Conservation (phyloP, 2,888 invertebrate genomes). For the Nephrotoma guestfalica region DNA sequence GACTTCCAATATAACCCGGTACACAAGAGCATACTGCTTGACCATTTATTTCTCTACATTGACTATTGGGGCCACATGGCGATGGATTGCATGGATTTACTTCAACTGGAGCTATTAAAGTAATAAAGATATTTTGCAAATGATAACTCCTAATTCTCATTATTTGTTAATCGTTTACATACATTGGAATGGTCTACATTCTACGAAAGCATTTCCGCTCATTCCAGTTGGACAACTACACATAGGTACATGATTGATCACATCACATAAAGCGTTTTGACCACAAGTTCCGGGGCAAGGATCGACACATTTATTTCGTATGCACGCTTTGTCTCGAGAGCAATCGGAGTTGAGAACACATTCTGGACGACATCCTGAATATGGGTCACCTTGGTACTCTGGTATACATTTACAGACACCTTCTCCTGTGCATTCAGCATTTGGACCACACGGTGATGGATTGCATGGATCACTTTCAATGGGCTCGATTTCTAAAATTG, state of each 20-base stretch:
- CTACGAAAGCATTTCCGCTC: conserved; percentile 54
- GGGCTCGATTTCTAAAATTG: background rate
- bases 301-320: conserved; percentile 53
- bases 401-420: conserved; percentile 51
- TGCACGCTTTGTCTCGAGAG: conserved; percentile 48
- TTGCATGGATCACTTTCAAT: conserved; percentile 42
- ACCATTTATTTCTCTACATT: conserved; percentile 52
- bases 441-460: conserved; percentile 58
- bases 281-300: conserved; percentile 64
- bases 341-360: conserved; percentile 56
- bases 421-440: conserved; percentile 46
- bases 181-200: conserved; percentile 42
- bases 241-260: conserved; percentile 59
- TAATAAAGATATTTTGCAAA: background rate
- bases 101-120: conserved; percentile 31
- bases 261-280: conserved; percentile 50
- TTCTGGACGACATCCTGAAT: conserved; percentile 52
- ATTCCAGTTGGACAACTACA: conserved; percentile 43
- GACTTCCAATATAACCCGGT: conserved; percentile 47
- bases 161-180: conserved; percentile 12
- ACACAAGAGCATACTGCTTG: conserved; percentile 60
- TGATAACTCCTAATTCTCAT: background rate
- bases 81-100: conserved; percentile 41
- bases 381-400: conserved; percentile 56
- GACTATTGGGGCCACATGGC: conserved; percentile 64